Evolutionary conservation across 2,797 vertebrate species (phyloP).

Genomic region (Characodon lateralis): DNA sequence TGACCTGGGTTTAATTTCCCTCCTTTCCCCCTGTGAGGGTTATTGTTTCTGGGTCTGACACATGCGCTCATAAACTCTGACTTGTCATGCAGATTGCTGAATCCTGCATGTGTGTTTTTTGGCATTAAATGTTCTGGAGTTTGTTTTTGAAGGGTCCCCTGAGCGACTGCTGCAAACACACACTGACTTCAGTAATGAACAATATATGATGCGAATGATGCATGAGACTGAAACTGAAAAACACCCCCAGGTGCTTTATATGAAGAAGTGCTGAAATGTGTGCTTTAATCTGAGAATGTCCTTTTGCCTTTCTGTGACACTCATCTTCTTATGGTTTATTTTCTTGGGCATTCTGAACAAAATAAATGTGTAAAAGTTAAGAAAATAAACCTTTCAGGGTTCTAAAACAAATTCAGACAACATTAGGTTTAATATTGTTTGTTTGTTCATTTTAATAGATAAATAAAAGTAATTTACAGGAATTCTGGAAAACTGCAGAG

Average conservation of each 20-base stretch:
- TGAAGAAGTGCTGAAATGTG: slow-evolving; percentile 17
- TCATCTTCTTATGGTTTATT: slow-evolving; percentile 14
- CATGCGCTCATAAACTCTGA: background rate
- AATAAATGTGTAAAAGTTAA: slow-evolving; percentile 33
- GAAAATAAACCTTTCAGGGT: background rate
- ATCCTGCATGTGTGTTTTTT: slow-evolving; percentile 34
- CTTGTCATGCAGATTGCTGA: slow-evolving; percentile 24
- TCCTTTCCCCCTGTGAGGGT: slow-evolving; percentile 6
- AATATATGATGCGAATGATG: slow-evolving; percentile 30
- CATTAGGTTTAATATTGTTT: slow-evolving; percentile 60
- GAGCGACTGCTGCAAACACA: slow-evolving; percentile 24
- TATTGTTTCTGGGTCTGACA: slow-evolving; percentile 16
- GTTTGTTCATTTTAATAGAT: slow-evolving; percentile 79
- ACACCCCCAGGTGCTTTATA: slow-evolving; percentile 39
- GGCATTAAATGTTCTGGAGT: slow-evolving; percentile 31
- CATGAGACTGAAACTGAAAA: slow-evolving; percentile 22
- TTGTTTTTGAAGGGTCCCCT: slow-evolving; percentile 26
- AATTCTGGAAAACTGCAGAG: slow-evolving; percentile 63
- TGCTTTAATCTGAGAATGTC: slow-evolving; percentile 25
- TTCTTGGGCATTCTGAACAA: slow-evolving; percentile 9
- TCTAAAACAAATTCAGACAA: slow-evolving; percentile 38
- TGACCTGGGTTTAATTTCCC: slow-evolving; percentile 25
- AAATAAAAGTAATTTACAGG: slow-evolving; percentile 71
- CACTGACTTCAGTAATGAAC: slow-evolving; percentile 30
- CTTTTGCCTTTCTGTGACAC: background rate